Evolutionary conservation across 1,140 invertebrate genomes (phyloP).

Genomic region (Aradophagus sp.): DNA sequence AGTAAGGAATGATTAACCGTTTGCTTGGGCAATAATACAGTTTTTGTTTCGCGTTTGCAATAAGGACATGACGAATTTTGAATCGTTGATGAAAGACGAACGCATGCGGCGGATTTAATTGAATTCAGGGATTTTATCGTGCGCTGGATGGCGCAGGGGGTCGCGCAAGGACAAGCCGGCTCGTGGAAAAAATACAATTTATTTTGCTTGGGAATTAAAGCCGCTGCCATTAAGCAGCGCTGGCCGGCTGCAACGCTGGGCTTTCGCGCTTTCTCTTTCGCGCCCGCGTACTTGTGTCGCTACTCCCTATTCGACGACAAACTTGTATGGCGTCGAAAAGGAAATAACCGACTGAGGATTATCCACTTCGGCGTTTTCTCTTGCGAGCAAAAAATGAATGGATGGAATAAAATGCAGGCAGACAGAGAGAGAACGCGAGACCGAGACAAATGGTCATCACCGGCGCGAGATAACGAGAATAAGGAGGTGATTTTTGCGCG

Average conservation of each 20-base stretch:
- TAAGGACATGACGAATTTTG: too few relatives aligned
- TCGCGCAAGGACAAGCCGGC: conserved; percentile 38
- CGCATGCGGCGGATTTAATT: conserved; percentile 55
- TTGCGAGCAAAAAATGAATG: conserved; percentile 20
- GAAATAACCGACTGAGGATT: conserved; percentile 58
- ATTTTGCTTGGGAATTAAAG: conserved; percentile 59
- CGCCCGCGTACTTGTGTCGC: conserved; percentile 21
- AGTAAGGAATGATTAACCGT: too few relatives aligned
- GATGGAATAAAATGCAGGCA: conserved; percentile 20
- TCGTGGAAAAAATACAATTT: conserved; percentile 56
- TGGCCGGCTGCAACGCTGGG: conserved; percentile 35
- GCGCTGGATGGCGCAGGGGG: conserved; percentile 45
- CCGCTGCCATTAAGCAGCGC: conserved; percentile 53
- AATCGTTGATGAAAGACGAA: conserved; percentile 17
- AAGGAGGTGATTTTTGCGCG: too few relatives aligned
- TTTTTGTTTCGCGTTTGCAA: too few relatives aligned
- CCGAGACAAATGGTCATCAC: conserved; percentile 30
- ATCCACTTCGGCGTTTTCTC: conserved; percentile 52
- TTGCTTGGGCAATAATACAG: too few relatives aligned
- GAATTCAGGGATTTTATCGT: conserved; percentile 57
- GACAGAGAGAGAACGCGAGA: not conserved
- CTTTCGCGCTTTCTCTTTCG: conserved; percentile 26
- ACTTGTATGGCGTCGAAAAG: conserved; percentile 56
- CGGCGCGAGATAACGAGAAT: conserved; percentile 31
- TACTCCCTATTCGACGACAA: conserved; percentile 48